phyloP scores from a whole-genome alignment of 2,113 vertebrate species.

The Globicephala melas region DNA sequence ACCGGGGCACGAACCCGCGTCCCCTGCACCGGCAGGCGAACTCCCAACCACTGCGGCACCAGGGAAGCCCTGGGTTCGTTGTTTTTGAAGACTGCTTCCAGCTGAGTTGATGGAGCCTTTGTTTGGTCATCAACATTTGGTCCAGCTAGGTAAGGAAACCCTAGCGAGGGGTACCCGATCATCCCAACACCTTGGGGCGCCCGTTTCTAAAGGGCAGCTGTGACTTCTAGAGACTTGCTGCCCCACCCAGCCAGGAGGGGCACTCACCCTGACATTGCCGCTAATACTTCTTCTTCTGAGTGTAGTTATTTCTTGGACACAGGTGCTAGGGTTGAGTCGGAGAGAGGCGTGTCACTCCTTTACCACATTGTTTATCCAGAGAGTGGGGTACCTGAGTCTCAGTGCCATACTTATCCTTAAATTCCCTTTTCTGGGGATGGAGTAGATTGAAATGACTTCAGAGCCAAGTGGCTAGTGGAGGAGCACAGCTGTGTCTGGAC shows the following conservation, averaged over 20 bases:
- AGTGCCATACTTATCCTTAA: background rate
- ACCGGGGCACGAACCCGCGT: too few relatives aligned
- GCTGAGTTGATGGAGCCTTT: background rate
- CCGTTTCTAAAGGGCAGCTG: background rate
- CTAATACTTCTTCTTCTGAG: background rate
- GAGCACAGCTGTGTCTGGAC: background rate
- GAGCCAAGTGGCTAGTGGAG: background rate
- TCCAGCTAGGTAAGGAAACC: background rate
- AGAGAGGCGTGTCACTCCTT: background rate
- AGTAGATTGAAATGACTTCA: background rate
- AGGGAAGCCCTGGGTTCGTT: background rate
- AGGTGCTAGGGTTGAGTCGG: background rate
- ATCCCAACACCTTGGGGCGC: background rate
- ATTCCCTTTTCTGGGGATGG: background rate
- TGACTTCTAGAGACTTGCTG: background rate
- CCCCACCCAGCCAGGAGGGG: background rate
- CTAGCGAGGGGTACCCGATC: background rate
- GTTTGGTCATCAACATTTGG: background rate
- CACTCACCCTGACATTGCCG: background rate
- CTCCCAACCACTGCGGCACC: too few relatives aligned
- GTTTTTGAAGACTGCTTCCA: background rate
- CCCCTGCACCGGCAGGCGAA: too few relatives aligned
- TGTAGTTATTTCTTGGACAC: background rate
- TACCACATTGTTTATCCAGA: background rate
- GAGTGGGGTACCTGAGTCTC: background rate